Percentiles rank a stretch among this genome's conserved stretches.
Conservation (phyloP, 2,113 vertebrate genomes). For the Clarias macrocephalus region DNA sequence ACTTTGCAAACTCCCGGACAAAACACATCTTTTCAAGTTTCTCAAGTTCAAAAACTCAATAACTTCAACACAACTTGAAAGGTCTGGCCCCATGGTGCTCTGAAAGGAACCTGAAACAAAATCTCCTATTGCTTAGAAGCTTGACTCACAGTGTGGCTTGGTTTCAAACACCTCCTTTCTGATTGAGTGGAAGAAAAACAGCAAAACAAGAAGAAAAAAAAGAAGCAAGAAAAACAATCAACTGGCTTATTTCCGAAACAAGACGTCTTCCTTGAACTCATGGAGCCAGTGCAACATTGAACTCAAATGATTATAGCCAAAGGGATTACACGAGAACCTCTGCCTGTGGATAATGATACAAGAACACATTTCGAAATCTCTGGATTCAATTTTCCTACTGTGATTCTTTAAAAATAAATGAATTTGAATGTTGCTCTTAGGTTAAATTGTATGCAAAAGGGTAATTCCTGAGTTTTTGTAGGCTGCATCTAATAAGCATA, state of each 20-base stretch:
- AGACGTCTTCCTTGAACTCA: neutral
- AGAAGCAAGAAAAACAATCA: neutral
- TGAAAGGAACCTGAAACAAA: constrained; percentile 23
- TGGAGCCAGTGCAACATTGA: neutral
- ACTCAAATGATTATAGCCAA: neutral
- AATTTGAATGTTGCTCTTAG: neutral
- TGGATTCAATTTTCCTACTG: neutral
- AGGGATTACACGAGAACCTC: neutral
- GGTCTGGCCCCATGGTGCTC: constrained; percentile 6
- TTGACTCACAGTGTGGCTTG: constrained; percentile 26
- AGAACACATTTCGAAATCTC: neutral
- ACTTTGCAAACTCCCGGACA: constrained; percentile 5
- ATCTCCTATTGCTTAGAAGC: constrained; percentile 15
- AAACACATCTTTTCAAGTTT: constrained; percentile 20
- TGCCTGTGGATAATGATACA: neutral
- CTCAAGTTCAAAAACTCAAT: constrained; percentile 21
- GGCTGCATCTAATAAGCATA: constrained; percentile 27
- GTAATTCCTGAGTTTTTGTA: constrained; percentile 5
- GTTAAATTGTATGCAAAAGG: constrained; percentile 9
- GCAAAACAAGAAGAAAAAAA: too few species aligned
- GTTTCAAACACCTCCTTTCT: constrained; percentile 14
- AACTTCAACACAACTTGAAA: constrained; percentile 12
- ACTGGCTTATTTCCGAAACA: constrained; percentile 4
- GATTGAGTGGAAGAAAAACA: constrained; percentile 10
- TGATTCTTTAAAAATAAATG: neutral